These are phyloP conservation scores for Catostylus mosaicus DNA, from an alignment of 30 jellyfish, hydroid and myxozoan species.

Conservation along the genomic window DNA sequence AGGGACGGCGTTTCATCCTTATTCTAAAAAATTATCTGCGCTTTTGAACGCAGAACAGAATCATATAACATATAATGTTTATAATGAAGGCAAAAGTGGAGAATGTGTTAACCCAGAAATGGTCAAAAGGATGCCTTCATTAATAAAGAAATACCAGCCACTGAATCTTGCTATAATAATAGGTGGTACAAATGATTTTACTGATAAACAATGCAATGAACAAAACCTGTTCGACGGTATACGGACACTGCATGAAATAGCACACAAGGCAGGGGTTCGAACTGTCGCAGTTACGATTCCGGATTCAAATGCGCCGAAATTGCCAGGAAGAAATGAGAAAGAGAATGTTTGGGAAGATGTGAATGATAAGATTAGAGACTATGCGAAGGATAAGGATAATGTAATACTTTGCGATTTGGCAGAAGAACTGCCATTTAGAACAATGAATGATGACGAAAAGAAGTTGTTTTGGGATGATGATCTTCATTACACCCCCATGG, in stretches of 20 bases:
- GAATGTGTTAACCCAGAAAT: constrained; percentile 74
- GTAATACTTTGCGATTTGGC: constrained; percentile 88
- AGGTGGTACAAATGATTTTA: constrained; percentile 96
- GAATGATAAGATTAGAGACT: constrained; percentile 51
- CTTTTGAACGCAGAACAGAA: constrained; percentile 55
- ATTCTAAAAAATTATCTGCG: constrained; percentile 43
- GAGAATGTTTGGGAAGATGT: constrained; percentile 52
- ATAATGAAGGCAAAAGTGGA: constrained; percentile 89
- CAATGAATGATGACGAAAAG: constrained; percentile 68
- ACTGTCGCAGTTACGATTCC: constrained; percentile 87
- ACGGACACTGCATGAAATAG: constrained; percentile 57
- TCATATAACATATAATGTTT: constrained; percentile 41
- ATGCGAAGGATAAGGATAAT: constrained; percentile 47
- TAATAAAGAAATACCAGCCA: constrained; percentile 58
- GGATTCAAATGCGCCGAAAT: constrained; percentile 48
- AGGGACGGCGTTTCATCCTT: constrained; percentile 76
- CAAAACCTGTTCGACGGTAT: constrained; percentile 33
- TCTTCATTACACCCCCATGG: constrained; percentile 77
- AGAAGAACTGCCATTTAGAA: constrained; percentile 68
- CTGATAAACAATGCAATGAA: constrained; percentile 13
- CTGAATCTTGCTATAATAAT: constrained; percentile 75
- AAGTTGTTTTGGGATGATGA: constrained; percentile 85
- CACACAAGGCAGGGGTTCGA: constrained; percentile 44
- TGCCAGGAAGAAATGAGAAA: constrained; percentile 41
- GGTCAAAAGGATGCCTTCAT: constrained; percentile 70